phyloP scores from a whole-genome alignment of 2,797 vertebrate species.

The Acrocephalus scirpaceus region DNA sequence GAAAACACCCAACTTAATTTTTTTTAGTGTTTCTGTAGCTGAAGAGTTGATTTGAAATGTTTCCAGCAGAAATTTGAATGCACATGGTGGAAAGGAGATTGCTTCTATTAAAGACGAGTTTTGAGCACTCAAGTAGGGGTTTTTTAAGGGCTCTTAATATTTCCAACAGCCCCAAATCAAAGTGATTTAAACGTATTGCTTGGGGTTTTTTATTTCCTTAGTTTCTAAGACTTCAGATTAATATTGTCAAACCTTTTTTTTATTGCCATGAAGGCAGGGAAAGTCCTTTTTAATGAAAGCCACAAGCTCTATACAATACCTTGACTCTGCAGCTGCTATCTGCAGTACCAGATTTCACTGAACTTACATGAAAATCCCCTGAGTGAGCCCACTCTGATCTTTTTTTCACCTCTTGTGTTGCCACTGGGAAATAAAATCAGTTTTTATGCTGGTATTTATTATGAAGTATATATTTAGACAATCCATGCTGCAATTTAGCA shows the following conservation, averaged over 20 bases:
- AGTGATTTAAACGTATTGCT: neutral
- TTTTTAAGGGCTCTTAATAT: neutral
- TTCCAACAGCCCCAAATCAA: neutral
- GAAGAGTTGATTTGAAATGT: neutral
- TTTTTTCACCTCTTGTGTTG: neutral
- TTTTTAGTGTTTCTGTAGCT: neutral
- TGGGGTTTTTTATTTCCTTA: neutral
- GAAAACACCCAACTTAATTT: neutral
- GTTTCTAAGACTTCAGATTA: slow-evolving; percentile 27
- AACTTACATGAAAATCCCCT: neutral
- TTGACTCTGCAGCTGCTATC: neutral
- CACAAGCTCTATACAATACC: neutral
- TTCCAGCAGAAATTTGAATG: neutral
- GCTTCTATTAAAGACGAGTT: neutral
- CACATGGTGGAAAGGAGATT: fast-evolving
- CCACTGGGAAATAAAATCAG: slow-evolving; percentile 27
- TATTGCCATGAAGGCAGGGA: slow-evolving; percentile 4
- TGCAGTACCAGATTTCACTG: neutral
- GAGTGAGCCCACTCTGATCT: neutral
- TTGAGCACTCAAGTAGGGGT: neutral
- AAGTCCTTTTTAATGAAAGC: slow-evolving; percentile 53
- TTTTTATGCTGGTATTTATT: slow-evolving; percentile 44
- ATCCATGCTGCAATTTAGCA: neutral
- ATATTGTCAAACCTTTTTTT: slow-evolving; percentile 13
- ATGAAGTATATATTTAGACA: neutral